Evolutionary conservation across 2,113 vertebrate species (phyloP).

Genomic region (Menidia beryllina): DNA sequence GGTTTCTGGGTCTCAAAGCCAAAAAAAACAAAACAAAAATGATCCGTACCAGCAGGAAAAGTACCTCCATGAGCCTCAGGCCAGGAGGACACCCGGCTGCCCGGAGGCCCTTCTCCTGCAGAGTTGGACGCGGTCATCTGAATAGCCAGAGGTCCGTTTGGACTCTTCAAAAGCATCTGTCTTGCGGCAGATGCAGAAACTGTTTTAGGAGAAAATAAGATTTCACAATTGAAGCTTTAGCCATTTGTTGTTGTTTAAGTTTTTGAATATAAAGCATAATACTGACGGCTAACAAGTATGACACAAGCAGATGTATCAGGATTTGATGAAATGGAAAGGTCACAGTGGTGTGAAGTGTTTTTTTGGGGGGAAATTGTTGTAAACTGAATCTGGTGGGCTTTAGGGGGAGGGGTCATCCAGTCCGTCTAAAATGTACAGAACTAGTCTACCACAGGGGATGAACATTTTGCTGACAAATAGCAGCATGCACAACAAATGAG

Average conservation of each 20-base stretch:
- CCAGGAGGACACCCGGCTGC: slow-evolving; percentile 37
- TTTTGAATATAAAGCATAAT: too few species aligned
- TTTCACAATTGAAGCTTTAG: not conserved
- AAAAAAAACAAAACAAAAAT: too few species aligned
- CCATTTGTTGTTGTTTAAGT: too few species aligned
- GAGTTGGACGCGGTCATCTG: slow-evolving; percentile 72
- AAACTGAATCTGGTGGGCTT: too few species aligned
- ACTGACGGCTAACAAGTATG: not conserved
- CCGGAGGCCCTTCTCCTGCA: slow-evolving; percentile 72
- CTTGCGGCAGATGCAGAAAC: slow-evolving; percentile 39
- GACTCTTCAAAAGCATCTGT: slow-evolving; percentile 59
- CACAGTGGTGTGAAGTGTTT: too few species aligned
- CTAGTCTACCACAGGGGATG: too few species aligned
- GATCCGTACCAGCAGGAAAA: not conserved
- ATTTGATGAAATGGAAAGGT: too few species aligned
- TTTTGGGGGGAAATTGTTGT: too few species aligned
- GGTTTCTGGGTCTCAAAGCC: slow-evolving; percentile 1
- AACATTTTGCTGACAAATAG: not conserved
- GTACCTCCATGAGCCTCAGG: slow-evolving; percentile 41
- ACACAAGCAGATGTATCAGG: too few species aligned
- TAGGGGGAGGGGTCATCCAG: not conserved
- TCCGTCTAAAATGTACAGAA: not conserved
- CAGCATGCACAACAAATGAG: not conserved
- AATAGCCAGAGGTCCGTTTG: slow-evolving; percentile 54
- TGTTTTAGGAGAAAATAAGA: slow-evolving; percentile 44